Evolutionary conservation across 2,113 vertebrate species (phyloP).

Genomic region (Megaptera novaeangliae): DNA sequence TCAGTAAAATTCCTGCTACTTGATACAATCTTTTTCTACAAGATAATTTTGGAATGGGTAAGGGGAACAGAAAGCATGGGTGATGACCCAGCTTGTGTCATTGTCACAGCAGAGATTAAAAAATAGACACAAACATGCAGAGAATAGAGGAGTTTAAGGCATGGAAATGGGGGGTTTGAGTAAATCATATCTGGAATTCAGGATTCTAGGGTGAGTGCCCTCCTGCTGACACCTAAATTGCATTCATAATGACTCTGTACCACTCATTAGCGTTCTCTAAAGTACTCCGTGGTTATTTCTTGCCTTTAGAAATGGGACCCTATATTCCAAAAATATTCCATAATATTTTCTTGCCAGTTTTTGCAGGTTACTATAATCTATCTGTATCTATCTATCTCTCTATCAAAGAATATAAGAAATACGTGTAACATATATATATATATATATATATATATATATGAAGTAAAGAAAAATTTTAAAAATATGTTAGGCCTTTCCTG

Average conservation of each 20-base stretch:
- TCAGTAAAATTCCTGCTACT: background rate
- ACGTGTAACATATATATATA: background rate
- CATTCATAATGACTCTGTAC: background rate
- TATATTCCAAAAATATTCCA: slow-evolving; percentile 24
- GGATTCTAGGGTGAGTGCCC: background rate
- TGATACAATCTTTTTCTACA: background rate
- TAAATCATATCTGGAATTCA: background rate
- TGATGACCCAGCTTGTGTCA: background rate
- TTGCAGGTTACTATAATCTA: background rate
- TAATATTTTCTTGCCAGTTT: background rate
- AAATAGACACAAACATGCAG: background rate
- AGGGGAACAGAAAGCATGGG: background rate
- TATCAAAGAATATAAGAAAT: background rate
- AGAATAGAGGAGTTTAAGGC: background rate
- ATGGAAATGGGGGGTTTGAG: background rate
- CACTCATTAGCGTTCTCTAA: background rate
- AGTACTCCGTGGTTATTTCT: background rate
- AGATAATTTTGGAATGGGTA: background rate
- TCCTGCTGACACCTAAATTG: background rate
- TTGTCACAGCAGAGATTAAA: background rate
- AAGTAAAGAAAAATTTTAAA: background rate
- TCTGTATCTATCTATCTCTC: background rate
- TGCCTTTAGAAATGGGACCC: background rate
- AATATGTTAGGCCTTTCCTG: background rate
- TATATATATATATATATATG: background rate